Percentiles rank a stretch among this genome's conserved stretches.
Conservation (phyloP, 2,113 vertebrate genomes). For the Tyto alba region DNA sequence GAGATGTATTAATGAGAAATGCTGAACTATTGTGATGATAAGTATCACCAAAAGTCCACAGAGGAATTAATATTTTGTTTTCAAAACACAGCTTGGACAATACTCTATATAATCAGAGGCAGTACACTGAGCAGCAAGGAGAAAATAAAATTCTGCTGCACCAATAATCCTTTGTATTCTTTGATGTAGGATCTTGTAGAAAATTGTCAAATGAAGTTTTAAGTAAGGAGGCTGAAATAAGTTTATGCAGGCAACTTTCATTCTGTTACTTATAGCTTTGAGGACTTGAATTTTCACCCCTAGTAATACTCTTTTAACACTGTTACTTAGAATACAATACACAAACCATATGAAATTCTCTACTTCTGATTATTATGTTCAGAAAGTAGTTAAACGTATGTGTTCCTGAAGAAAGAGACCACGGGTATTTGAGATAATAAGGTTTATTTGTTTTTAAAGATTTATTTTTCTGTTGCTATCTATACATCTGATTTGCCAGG, state of each 20-base stretch:
- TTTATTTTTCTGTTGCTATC: slow-evolving; percentile 57
- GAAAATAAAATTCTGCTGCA: background rate
- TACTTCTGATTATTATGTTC: slow-evolving; percentile 10
- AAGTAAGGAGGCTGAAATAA: background rate
- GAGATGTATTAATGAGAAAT: background rate
- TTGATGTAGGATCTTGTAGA: background rate
- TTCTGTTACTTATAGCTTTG: background rate
- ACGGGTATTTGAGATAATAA: slow-evolving; percentile 60
- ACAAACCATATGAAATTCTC: background rate
- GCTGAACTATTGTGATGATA: background rate
- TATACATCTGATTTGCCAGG: background rate
- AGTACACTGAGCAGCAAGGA: background rate
- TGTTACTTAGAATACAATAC: background rate
- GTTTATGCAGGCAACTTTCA: background rate
- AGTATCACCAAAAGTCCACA: background rate
- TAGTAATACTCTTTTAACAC: background rate
- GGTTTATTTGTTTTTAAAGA: slow-evolving; percentile 49
- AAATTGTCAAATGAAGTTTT: background rate
- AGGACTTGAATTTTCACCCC: background rate
- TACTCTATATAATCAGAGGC: background rate
- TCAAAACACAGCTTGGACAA: background rate
- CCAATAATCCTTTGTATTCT: background rate
- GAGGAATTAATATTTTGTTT: background rate
- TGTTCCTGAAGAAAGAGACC: slow-evolving; percentile 36
- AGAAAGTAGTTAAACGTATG: slow-evolving; percentile 34